These are phyloP conservation scores for Maconellicoccus hirsutus DNA, from an alignment of 1,140 invertebrate species.

Conservation along the genomic window DNA sequence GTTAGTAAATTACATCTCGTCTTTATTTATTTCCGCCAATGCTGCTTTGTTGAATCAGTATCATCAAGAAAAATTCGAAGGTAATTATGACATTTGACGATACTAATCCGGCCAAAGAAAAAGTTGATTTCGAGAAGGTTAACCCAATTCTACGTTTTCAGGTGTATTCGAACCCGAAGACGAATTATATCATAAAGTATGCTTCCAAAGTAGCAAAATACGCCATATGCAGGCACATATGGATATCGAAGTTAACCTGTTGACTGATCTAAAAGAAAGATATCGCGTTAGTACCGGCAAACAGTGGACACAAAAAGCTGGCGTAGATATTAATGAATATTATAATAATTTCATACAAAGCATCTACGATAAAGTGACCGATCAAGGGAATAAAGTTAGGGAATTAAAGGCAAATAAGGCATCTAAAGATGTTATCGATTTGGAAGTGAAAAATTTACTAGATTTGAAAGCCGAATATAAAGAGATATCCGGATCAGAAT, in stretches of 20 bases:
- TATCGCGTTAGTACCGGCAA: slow-evolving; percentile 48
- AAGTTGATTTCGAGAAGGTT: slow-evolving; percentile 90
- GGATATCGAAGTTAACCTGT: slow-evolving; percentile 48
- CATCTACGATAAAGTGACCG: slow-evolving; percentile 32
- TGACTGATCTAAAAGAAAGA: slow-evolving; percentile 52
- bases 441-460: slow-evolving; percentile 28
- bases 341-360: neutral
- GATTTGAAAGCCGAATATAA: slow-evolving; percentile 54
- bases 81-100: slow-evolving; percentile 99
- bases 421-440: slow-evolving; percentile 42
- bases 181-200: slow-evolving; percentile 45
- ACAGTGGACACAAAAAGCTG: slow-evolving; percentile 45
- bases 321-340: neutral
- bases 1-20: slow-evolving; percentile 90
- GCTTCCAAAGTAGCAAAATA: slow-evolving; percentile 58
- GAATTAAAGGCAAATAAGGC: slow-evolving; percentile 41
- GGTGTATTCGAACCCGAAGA: slow-evolving; percentile 19
- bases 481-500: slow-evolving; percentile 44
- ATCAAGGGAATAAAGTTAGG: slow-evolving; percentile 32
- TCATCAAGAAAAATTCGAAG: slow-evolving; percentile 87
- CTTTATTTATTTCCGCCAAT: too few species aligned
- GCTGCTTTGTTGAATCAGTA: slow-evolving; percentile 96
- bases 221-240: slow-evolving; percentile 49
- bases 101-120: slow-evolving; percentile 98
- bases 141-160: too few species aligned